Evolutionary conservation across 2,113 vertebrate genomes (phyloP).

Genomic region (Notarius quadriscutis): DNA sequence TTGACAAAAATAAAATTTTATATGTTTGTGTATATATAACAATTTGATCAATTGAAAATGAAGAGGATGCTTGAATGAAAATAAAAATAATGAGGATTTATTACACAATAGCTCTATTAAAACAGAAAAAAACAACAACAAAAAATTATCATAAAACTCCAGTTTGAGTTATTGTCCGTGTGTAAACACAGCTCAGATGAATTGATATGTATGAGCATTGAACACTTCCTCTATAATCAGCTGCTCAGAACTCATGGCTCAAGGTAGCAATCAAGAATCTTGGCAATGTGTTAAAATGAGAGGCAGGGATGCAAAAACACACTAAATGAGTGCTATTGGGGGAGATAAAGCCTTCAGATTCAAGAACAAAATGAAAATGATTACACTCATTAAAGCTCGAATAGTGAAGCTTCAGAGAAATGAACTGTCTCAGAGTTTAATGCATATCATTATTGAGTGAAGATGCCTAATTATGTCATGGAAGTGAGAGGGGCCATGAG

Average conservation of each 20-base stretch:
- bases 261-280: slow-evolving; percentile 29
- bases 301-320: neutral
- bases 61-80: neutral
- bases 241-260: slow-evolving; percentile 22
- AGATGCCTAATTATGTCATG: slow-evolving; percentile 13
- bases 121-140: neutral
- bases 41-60: neutral
- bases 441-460: neutral
- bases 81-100: neutral
- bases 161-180: slow-evolving; percentile 8
- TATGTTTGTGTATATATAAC: neutral
- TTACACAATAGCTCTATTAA: neutral
- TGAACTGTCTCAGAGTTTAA: slow-evolving; percentile 24
- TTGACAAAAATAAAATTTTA: neutral
- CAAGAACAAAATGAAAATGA: slow-evolving; percentile 20
- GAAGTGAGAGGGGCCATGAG: neutral
- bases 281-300: slow-evolving; percentile 11
- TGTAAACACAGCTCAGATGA: slow-evolving; percentile 17
- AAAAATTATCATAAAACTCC: slow-evolving; percentile 14
- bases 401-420: slow-evolving; percentile 19
- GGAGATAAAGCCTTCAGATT: slow-evolving; percentile 11
- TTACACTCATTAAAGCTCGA: slow-evolving; percentile 17
- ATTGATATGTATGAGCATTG: slow-evolving; percentile 5
- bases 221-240: slow-evolving; percentile 25
- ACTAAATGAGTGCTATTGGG: slow-evolving; percentile 5